Base-by-base conservation (phyloP, 2,888 invertebrate genomes). In the Chrysodeixis includens region DNA sequence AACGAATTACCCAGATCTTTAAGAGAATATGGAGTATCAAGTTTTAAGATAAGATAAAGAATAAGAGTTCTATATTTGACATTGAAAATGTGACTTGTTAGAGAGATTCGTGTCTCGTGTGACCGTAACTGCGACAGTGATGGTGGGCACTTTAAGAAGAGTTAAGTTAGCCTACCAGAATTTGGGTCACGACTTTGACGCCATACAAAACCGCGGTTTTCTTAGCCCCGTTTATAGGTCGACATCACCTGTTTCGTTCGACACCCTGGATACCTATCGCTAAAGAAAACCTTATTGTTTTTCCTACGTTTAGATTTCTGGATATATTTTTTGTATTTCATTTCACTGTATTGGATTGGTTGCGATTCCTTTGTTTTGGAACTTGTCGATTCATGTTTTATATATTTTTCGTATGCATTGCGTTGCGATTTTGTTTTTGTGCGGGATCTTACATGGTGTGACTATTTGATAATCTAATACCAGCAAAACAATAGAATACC, bases 241-340 rank as follows among this genome's bases (percentile, higher is more conserved):
- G 26, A 56, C 78, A 58, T 81, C 81, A 77, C 69, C 77, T 77
- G 78, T 64, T 62, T n/a, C 44, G 35, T 44, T 40, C 81, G 56
- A 69, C 74, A 65, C 60, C 73, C 46, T 66, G 65, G 80, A 40
- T 72, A 65, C 63, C 72, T 73, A 80, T 69, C 59, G 44, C 54
- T 49, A 32, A 74, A 74, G 69, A 78, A 62, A 69, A 62, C 49
- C 40, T 75, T 74, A 74, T 78, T 74, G 75, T 74, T 74, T 74
- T 74, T 78, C 51, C 49, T 78, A 14, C 8, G 59, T 54, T 62
- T 57, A 77, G 56, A 61, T 73, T 56, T 69, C 74, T 56, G 40
- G 56, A 52, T 57, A 74, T 60, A 59, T 78, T 67, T 73, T 78
- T 74, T 62, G 54, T 51, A 60, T 74, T 78, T 73, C 74, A 78